Conservation (phyloP, 2,113 vertebrate species). For the Emydura subglobosa region DNA sequence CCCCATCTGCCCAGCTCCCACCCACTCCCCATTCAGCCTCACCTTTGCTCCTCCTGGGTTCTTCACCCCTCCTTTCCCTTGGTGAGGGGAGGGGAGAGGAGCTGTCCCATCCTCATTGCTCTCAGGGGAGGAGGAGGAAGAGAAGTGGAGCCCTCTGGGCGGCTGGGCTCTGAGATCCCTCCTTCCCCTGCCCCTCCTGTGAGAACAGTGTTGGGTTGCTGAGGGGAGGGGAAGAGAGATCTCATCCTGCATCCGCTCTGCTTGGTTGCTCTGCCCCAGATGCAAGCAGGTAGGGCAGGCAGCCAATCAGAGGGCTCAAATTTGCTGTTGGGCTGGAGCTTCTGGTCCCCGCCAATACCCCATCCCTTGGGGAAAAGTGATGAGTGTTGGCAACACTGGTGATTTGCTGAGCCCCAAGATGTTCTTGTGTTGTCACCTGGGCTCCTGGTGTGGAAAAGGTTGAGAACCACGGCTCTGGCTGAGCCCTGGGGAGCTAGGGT, state of each 20-base stretch:
- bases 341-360: not conserved
- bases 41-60: not conserved
- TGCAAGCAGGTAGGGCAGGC: not conserved
- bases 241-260: not conserved
- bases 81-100: too few species aligned
- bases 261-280: not conserved
- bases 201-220: not conserved
- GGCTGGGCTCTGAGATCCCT: not conserved
- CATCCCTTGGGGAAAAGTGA: not conserved
- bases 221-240: not conserved
- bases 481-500: not conserved
- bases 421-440: not conserved
- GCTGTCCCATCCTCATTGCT: too few species aligned
- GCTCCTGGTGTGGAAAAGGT: not conserved
- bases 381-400: not conserved
- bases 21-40: not conserved
- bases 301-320: not conserved
- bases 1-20: too few species aligned
- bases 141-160: not conserved
- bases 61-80: not conserved
- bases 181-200: not conserved
- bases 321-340: not conserved
- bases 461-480: not conserved
- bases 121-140: too few species aligned
- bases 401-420: not conserved